Evolutionary conservation across 53 echinoderm and acorn worm species (phyloP).

Genomic region (Echinometra lucunter): DNA sequence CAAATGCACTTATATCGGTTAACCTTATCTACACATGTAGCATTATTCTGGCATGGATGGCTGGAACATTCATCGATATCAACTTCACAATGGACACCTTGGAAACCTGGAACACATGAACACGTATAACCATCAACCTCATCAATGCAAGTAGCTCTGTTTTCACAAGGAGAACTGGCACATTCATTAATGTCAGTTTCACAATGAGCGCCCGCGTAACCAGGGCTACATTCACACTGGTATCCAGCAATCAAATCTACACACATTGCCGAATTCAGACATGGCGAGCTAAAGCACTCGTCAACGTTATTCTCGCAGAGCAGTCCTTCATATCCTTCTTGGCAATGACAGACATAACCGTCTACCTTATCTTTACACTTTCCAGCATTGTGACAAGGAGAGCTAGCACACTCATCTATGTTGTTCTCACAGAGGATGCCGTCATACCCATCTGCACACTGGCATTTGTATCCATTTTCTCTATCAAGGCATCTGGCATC

Average conservation of each 20-base stretch:
- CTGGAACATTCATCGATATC: slow-evolving; percentile 83
- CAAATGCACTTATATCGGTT: slow-evolving; percentile 74
- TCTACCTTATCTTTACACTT: slow-evolving; percentile 74
- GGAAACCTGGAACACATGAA: slow-evolving; percentile 74
- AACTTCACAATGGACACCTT: slow-evolving; percentile 72
- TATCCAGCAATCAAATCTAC: slow-evolving; percentile 68
- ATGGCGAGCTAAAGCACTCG: slow-evolving; percentile 79
- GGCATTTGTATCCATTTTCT: slow-evolving; percentile 70
- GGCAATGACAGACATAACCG: slow-evolving; percentile 72
- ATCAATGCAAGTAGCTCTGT: slow-evolving; percentile 74
- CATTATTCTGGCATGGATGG: slow-evolving; percentile 74
- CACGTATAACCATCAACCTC: slow-evolving; percentile 71
- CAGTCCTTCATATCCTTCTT: slow-evolving; percentile 72
- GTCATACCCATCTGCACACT: slow-evolving; percentile 73
- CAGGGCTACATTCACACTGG: slow-evolving; percentile 69
- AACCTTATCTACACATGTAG: slow-evolving; percentile 73
- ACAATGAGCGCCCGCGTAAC: slow-evolving; percentile 72
- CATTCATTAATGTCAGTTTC: slow-evolving; percentile 79
- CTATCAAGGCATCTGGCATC: slow-evolving; percentile 70
- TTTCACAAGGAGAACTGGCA: slow-evolving; percentile 74
- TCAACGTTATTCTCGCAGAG: slow-evolving; percentile 69
- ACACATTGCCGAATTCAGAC: slow-evolving; percentile 76
- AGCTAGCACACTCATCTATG: slow-evolving; percentile 60
- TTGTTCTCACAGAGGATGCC: slow-evolving; percentile 67
- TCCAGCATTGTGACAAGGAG: slow-evolving; percentile 76